Evolutionary conservation across 2,113 vertebrate species (phyloP).

Genomic region (Proterorhinus semilunaris): DNA sequence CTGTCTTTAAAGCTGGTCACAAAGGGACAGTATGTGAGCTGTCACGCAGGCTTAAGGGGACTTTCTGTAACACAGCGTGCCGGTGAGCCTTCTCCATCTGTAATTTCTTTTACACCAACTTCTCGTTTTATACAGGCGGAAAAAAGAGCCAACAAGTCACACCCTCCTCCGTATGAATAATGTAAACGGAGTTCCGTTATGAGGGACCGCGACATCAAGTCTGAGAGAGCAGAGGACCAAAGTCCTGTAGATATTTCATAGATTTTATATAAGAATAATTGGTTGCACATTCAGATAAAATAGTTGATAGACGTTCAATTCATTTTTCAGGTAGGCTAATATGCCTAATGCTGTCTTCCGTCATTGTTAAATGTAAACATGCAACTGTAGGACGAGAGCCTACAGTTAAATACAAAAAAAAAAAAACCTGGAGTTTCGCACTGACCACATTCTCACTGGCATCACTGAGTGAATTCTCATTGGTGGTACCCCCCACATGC

Average conservation of each 20-base stretch:
- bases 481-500: constrained; percentile 44
- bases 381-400: too few species aligned
- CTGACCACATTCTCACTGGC: constrained; percentile 53
- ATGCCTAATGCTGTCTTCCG: constrained; percentile 1
- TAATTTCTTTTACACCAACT: constrained; percentile 61
- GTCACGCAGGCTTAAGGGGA: constrained; percentile 66
- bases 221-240: constrained; percentile 20
- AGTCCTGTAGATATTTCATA: constrained; percentile 9
- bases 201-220: constrained; percentile 54
- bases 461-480: constrained; percentile 46
- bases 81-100: constrained; percentile 77
- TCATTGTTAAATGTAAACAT: too few species aligned
- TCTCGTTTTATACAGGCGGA: constrained; percentile 85
- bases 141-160: constrained; percentile 81
- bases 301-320: neutral
- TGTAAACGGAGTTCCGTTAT: constrained; percentile 69
- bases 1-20: constrained; percentile 70
- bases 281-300: too few species aligned
- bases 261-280: neutral
- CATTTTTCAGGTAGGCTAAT: constrained; percentile 1
- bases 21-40: constrained; percentile 57
- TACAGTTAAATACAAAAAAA: neutral
- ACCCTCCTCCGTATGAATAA: constrained; percentile 83
- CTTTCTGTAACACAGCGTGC: constrained; percentile 65
- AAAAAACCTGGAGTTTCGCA: constrained; percentile 33